A percentile compares a stretch with the other conserved stretches of the same genome.
phyloP scores from a whole-genome alignment of 2,113 vertebrate genomes.

The Lophius piscatorius region DNA sequence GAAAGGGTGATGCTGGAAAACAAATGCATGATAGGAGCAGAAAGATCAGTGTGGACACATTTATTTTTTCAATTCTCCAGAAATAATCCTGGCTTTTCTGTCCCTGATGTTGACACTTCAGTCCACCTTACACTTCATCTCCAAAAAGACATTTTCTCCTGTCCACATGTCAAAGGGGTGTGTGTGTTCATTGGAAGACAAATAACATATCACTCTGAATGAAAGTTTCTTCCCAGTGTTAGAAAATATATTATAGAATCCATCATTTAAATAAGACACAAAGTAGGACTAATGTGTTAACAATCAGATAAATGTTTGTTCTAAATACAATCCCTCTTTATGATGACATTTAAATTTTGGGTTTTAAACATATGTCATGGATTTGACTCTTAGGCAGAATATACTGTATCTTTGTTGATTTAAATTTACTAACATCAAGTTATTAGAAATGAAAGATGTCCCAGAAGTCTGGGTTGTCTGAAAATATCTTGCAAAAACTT shows the following conservation, averaged over 20 bases:
- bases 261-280: too few species aligned
- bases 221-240: background rate
- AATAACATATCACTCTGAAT: background rate
- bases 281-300: too few species aligned
- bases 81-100: constrained; percentile 32
- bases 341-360: background rate
- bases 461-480: constrained; percentile 16
- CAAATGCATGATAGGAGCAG: constrained; percentile 9
- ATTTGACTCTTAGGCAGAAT: constrained; percentile 8
- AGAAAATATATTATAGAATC: background rate
- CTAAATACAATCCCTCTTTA: background rate
- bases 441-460: constrained; percentile 26
- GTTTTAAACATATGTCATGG: background rate
- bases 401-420: constrained; percentile 15
- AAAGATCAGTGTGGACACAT: constrained; percentile 21
- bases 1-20: constrained; percentile 1
- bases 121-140: background rate
- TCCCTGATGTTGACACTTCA: background rate
- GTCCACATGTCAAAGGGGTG: background rate
- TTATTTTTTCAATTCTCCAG: constrained; percentile 41
- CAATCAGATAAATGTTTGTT: constrained; percentile 7
- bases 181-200: background rate
- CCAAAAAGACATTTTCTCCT: background rate
- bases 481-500: constrained; percentile 19
- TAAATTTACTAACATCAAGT: constrained; percentile 22